Conservation (phyloP, 1,140 invertebrate genomes). For the Idris sp. region DNA sequence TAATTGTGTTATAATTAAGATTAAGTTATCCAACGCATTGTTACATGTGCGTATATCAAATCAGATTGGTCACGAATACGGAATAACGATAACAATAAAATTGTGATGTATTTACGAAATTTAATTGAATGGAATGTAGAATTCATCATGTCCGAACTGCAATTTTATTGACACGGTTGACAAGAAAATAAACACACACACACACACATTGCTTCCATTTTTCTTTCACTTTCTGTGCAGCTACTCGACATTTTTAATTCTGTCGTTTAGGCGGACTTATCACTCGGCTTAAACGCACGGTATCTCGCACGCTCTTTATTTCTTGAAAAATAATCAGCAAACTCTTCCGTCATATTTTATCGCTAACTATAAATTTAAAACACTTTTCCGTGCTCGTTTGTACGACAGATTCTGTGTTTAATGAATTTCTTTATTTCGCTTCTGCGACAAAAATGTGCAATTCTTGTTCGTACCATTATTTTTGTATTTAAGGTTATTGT, state of each 20-base stretch:
- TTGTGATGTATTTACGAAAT: too few relatives aligned
- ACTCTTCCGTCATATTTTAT: conserved; percentile 45
- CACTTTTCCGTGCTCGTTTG: conserved; percentile 15
- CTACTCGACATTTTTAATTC: conserved; percentile 27
- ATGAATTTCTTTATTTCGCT: too few relatives aligned
- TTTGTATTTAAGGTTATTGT: too few relatives aligned
- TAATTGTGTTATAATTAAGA: conserved; percentile 41
- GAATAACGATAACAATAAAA: conserved; percentile 47
- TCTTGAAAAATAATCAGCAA: conserved; percentile 33
- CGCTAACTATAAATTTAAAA: conserved; percentile 21
- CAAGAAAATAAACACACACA: too few relatives aligned
- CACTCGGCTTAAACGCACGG: conserved; percentile 4
- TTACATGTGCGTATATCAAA: conserved; percentile 41
- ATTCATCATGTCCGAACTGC: conserved; percentile 47
- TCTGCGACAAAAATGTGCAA: too few relatives aligned
- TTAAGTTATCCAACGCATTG: conserved; percentile 27
- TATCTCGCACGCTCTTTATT: conserved; percentile 26
- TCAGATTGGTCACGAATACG: conserved; percentile 48
- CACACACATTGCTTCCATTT: conserved; percentile 14
- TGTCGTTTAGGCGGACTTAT: conserved; percentile 51
- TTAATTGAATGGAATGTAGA: conserved; percentile 35
- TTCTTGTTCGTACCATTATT: too few relatives aligned
- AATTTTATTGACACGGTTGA: conserved; percentile 56
- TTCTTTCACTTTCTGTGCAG: conserved; percentile 21
- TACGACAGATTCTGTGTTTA: too few relatives aligned